Conservation (phyloP, 2,113 vertebrate species). For the Mus spicilegus region DNA sequence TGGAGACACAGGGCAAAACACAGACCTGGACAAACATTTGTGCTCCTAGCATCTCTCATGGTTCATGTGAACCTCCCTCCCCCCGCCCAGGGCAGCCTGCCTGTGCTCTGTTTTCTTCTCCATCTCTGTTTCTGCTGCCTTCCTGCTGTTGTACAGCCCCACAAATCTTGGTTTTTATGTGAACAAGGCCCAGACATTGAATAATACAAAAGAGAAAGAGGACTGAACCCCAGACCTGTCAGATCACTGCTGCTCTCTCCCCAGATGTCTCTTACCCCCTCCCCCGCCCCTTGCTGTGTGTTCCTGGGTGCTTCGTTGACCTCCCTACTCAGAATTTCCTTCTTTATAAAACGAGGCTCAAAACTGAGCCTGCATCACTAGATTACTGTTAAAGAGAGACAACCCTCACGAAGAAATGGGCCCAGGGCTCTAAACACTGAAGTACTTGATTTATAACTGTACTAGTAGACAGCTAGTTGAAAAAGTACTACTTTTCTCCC, state of each 20-base stretch:
- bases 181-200: neutral
- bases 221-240: neutral
- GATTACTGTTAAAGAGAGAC: neutral
- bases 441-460: neutral
- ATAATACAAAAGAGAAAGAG: neutral
- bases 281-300: neutral
- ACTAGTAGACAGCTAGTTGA: neutral
- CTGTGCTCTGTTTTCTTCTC: neutral
- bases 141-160: neutral
- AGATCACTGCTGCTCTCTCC: neutral
- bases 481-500: neutral
- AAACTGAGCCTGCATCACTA: neutral
- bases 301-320: neutral
- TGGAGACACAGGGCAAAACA: neutral
- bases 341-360: neutral
- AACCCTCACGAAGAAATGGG: neutral
- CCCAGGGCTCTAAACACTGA: neutral
- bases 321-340: neutral
- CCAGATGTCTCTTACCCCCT: fast-evolving
- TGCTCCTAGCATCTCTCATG: neutral
- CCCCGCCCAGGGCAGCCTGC: neutral
- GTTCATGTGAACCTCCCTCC: neutral
- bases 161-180: neutral
- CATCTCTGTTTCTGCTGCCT: neutral
- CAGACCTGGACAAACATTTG: neutral